phyloP scores from a whole-genome alignment of 2,888 invertebrate genomes.

The Trimorus sp. region DNA sequence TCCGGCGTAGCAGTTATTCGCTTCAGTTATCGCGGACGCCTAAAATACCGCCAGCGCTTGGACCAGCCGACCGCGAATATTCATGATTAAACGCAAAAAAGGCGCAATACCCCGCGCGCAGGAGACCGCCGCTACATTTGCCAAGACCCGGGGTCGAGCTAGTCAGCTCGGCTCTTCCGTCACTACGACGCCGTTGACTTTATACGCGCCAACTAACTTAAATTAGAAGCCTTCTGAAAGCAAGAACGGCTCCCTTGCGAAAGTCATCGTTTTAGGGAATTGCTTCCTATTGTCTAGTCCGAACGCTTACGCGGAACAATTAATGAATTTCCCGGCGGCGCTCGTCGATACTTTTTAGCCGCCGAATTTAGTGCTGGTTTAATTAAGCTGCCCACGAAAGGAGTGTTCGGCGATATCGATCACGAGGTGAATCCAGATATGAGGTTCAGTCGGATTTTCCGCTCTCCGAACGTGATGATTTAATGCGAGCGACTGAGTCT shows the following conservation, averaged over 20 bases:
- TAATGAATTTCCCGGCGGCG: constrained; percentile 34
- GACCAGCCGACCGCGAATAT: constrained; percentile 79
- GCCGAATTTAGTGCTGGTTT: constrained; percentile 19
- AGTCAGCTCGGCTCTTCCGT: constrained; percentile 66
- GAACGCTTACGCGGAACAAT: constrained; percentile 31
- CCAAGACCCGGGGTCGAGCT: constrained; percentile 51
- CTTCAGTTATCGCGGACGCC: constrained; percentile 67
- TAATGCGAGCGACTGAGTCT: too few species aligned
- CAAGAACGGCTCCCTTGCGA: constrained; percentile 41
- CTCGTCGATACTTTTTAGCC: constrained; percentile 15
- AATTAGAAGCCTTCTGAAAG: constrained; percentile 52
- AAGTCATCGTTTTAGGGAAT: constrained; percentile 48
- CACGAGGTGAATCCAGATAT: not conserved
- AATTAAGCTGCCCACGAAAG: not conserved
- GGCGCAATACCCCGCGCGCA: constrained; percentile 29
- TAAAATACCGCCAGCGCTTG: constrained; percentile 67
- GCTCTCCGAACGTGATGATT: too few species aligned
- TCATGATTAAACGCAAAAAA: constrained; percentile 81
- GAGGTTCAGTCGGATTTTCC: too few species aligned
- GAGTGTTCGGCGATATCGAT: not conserved
- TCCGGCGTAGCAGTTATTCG: constrained; percentile 60
- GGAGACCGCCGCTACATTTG: constrained; percentile 24
- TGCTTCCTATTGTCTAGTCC: constrained; percentile 44
- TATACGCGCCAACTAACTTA: constrained; percentile 74
- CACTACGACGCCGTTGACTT: constrained; percentile 72